Conservation (phyloP, 2,113 vertebrate species). For the Planiliza haematocheilus region DNA sequence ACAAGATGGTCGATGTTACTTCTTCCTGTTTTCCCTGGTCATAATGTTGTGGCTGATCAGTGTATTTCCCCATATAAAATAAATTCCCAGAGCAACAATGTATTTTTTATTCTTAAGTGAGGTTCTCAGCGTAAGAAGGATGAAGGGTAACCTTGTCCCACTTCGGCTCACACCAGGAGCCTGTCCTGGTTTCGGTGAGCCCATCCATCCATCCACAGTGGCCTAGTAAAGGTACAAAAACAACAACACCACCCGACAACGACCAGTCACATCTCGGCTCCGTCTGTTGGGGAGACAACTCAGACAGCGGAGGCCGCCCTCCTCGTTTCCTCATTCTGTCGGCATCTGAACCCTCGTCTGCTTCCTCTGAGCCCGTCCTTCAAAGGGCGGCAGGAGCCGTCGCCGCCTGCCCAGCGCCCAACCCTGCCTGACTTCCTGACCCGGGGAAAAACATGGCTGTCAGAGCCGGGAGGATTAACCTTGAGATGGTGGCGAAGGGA, state of each 20-base stretch:
- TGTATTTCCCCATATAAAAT: not conserved
- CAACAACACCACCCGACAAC: conserved; percentile 28
- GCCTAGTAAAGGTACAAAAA: conserved; percentile 46
- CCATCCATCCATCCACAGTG: conserved; percentile 45
- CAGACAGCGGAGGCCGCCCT: conserved; percentile 1
- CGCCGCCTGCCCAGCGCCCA: conserved; percentile 31
- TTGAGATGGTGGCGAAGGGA: conserved; percentile 38
- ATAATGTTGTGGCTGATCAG: too few species aligned
- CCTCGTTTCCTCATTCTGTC: conserved; percentile 52
- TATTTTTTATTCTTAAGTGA: conserved; percentile 6
- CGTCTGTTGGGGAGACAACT: conserved; percentile 13
- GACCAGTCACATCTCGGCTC: conserved; percentile 35
- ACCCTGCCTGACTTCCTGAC: conserved; percentile 43
- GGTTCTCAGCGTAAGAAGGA: conserved; percentile 22
- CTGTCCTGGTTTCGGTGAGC: conserved; percentile 49
- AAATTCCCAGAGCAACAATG: not conserved
- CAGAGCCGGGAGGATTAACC: conserved; percentile 58
- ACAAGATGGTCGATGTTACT: too few species aligned
- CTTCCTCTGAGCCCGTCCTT: conserved; percentile 43
- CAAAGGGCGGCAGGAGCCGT: conserved; percentile 25
- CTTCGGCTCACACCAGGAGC: conserved; percentile 35
- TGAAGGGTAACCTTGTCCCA: conserved; percentile 59
- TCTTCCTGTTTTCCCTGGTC: too few species aligned
- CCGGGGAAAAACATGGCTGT: conserved; percentile 38
- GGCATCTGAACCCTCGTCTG: conserved; percentile 33